Conservation (phyloP, 2,113 vertebrate species). For the Chaetodon trifascialis region DNA sequence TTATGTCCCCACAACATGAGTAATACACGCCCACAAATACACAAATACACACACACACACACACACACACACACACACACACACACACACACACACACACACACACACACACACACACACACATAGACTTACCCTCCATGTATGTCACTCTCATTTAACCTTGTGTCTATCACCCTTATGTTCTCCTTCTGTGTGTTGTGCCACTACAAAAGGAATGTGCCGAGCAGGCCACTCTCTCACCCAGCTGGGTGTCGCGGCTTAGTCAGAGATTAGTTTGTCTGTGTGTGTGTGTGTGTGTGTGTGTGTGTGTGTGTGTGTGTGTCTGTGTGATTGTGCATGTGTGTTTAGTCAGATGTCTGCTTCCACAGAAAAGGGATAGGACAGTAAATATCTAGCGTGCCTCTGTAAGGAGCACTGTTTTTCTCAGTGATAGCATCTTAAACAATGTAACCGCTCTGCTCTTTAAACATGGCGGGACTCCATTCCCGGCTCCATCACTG, state of each 20-base stretch:
- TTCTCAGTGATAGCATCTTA: conserved; percentile 12
- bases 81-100: conserved; percentile 2
- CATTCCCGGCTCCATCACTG: neutral
- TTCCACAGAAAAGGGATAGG: conserved; percentile 30
- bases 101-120: conserved; percentile 1
- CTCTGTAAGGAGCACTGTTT: conserved; percentile 32
- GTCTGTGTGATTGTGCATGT: conserved; percentile 1
- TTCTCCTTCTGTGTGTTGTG: conserved; percentile 52
- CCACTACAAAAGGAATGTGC: conserved; percentile 79
- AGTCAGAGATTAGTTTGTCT: conserved; percentile 68
- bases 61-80: neutral
- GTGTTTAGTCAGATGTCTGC: conserved; percentile 61
- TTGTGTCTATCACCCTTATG: conserved; percentile 36
- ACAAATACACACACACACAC: neutral
- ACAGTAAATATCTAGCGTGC: conserved; percentile 51
- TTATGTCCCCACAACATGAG: no score
- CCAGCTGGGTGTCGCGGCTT: conserved; percentile 70
- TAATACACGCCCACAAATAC: neutral
- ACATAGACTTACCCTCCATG: conserved; percentile 19
- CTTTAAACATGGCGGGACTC: neutral
- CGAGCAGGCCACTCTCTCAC: conserved; percentile 65
- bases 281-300: conserved; percentile 39
- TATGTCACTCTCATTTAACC: conserved; percentile 60
- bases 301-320: conserved; percentile 30
- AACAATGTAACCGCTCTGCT: conserved; percentile 2